Evolutionary conservation across 2,888 invertebrate genomes (phyloP), one percentile per base, ranked within the genome.

Genomic region (Cryptocheilus praepositus): DNA sequence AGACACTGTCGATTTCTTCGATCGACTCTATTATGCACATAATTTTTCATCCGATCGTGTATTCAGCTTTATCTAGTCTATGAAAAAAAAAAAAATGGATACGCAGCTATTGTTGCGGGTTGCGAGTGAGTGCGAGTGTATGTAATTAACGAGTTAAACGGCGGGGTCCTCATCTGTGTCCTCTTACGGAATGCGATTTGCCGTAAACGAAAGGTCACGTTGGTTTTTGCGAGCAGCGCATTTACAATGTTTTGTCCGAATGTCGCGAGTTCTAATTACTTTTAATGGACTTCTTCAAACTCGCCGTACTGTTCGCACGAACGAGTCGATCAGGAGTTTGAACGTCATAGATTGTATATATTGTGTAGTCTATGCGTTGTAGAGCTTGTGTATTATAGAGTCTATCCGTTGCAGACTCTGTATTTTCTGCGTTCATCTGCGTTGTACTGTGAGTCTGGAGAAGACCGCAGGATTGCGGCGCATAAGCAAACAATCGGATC

Each of bases 1-100:
- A 56, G n/a, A 54, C 51, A 61, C 52, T 63, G 57, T 70, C 21
- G 53, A 56, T 53, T 67, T 19, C 22, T 22, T 5, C 44, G n/a
- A 18, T 63, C 16, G 22, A 66, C 36, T 0, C 13, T 16, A 51
- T 64, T 5, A 67, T 69, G 45, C 54, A 68, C 69, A 80, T 68
- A 73, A 64, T 71, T 81, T 81, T 81, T 81, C 72, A 82, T 82
- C 75, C 72, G 74, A 80, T 78, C 79, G 73, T 82, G 79, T 83
- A 80, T 84, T 83, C 81, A 82, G 78, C 82, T 83, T 82, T 76
- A 84, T 84, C 85, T 86, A 86, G 86, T 85, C 86, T 82, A 75
- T 81, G 80, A 82, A 71, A 57, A 55, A 11, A 64, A 52, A 52
- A 52, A 52, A 21, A 28, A 28, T 5, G 36, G 28, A 36, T 21